Percentiles rank a stretch among this genome's conserved stretches.
These are phyloP conservation scores for Petrolisthes manimaculis DNA, from an alignment of 2,888 invertebrate species.

Conservation along the genomic window DNA sequence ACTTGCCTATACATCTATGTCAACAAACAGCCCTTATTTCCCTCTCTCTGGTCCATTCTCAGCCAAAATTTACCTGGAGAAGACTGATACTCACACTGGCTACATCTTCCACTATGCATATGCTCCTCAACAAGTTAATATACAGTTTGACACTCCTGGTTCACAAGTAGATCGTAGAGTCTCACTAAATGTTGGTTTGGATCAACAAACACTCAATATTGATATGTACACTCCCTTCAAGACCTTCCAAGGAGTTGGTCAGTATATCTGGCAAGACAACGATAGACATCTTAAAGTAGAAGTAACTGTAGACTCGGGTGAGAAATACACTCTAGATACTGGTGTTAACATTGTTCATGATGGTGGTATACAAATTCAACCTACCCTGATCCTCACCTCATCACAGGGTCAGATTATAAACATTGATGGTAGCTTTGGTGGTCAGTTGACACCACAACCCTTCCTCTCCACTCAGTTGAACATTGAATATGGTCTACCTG, in stretches of 20 bases:
- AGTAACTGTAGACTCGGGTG: not conserved
- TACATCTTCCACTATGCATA: constrained; percentile 52
- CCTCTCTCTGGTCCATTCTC: constrained; percentile 2
- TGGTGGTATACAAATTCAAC: not conserved
- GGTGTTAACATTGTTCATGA: not conserved
- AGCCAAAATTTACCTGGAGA: constrained; percentile 39
- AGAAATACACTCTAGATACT: constrained; percentile 14
- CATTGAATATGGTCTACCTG: not conserved
- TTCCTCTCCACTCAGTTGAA: not conserved
- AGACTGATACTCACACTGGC: constrained; percentile 62
- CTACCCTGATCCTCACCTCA: not conserved
- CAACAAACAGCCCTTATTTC: constrained; percentile 19
- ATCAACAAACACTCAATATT: not conserved
- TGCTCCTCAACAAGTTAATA: constrained; percentile 20
- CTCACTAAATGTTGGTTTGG: constrained; percentile 10
- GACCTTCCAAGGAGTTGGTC: constrained; percentile 19
- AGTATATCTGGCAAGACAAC: constrained; percentile 25
- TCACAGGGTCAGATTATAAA: not conserved
- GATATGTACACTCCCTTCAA: constrained; percentile 40
- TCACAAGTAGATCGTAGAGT: constrained; percentile 44
- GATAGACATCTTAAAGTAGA: constrained; percentile 14
- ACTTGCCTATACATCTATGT: not conserved
- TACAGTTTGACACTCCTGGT: constrained; percentile 59
- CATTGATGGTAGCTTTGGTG: constrained; percentile 5
- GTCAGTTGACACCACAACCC: not conserved